Percentiles rank a stretch among this genome's conserved stretches.
Evolutionary conservation across 2,113 vertebrate species (phyloP).

Genomic region (Sigmodon hispidus): DNA sequence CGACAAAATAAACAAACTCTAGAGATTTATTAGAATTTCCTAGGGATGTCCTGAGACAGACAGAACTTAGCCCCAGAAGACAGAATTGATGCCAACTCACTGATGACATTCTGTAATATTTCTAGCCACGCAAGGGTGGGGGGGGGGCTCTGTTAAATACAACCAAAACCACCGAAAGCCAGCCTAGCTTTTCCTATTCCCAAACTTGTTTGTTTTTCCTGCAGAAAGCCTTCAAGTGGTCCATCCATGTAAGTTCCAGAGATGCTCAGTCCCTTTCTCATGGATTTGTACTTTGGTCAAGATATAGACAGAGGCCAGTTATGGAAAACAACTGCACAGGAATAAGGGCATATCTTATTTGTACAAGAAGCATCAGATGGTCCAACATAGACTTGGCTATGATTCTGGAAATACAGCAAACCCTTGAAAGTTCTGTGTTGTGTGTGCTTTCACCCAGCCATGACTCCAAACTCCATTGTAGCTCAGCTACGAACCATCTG

Average conservation of each 20-base stretch:
- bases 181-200: not conserved
- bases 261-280: not conserved
- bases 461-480: not conserved
- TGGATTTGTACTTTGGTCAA: not conserved
- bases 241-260: not conserved
- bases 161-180: not conserved
- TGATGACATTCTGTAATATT: not conserved
- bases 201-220: not conserved
- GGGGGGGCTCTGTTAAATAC: not conserved
- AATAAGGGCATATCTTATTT: not conserved
- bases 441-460: not conserved
- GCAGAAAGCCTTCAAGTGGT: not conserved
- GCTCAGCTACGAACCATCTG: not conserved
- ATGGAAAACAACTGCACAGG: slow-evolving; percentile 10
- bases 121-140: not conserved
- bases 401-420: not conserved
- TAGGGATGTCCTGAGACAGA: slow-evolving; percentile 17
- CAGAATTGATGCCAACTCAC: not conserved
- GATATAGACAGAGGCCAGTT: not conserved
- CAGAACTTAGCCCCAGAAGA: not conserved
- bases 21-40: slow-evolving; percentile 39
- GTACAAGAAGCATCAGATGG: not conserved
- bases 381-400: not conserved
- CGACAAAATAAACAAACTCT: not conserved
- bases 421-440: not conserved